Base-by-base conservation (phyloP, 2,888 invertebrate genomes). In the Drosophila nr. medialis region DNA sequence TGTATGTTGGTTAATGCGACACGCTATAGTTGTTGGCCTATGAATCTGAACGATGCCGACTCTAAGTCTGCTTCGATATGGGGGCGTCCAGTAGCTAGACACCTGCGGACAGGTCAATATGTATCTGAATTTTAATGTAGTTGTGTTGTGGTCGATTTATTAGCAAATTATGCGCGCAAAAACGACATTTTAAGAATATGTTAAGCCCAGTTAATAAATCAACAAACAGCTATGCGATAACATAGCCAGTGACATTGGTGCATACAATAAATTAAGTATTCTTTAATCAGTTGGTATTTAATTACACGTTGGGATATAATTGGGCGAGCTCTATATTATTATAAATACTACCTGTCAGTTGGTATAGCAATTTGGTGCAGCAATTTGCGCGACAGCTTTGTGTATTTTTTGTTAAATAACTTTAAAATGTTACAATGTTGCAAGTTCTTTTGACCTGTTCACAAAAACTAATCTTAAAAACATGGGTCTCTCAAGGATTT, bases 141-240 rank as follows among this genome's bases (percentile, higher is more conserved):
- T 38, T 54, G 21, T 59, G 53, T 62, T 40, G 42, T 40, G 48
- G 38, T 15, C 70, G 70, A 60, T 61, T 56, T 68, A 65, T 70
- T 61, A 61, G 70, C 67, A 48, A 64, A 76, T 76, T 75, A 72
- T 79, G 72, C 63, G 69, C 68, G 64, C 72, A 68, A 75, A 71
- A 38, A 49, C 48, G 62, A 75, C 68, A 38, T 38, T 38, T 18
- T 38, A 18, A 18, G 2, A 38, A 38, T 38, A 8, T 38, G 18
- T 7, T 18, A 15, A 8, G 8, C 8, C 8, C 18, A 8, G 38
- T 13, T 63, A 45, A 40, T 50, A 64, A 59, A 86, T 86, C 79
- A 83, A 66, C 53, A 54, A 74, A 72, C 70, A 82, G 68, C 45
- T 67, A 68, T 64, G 32, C 58, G 61, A 30, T 30, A 40, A 30